A percentile compares a stretch with the other conserved stretches of the same genome.
Evolutionary conservation across 2,888 invertebrate genomes (phyloP).

Genomic region (Danaus chrysippus): DNA sequence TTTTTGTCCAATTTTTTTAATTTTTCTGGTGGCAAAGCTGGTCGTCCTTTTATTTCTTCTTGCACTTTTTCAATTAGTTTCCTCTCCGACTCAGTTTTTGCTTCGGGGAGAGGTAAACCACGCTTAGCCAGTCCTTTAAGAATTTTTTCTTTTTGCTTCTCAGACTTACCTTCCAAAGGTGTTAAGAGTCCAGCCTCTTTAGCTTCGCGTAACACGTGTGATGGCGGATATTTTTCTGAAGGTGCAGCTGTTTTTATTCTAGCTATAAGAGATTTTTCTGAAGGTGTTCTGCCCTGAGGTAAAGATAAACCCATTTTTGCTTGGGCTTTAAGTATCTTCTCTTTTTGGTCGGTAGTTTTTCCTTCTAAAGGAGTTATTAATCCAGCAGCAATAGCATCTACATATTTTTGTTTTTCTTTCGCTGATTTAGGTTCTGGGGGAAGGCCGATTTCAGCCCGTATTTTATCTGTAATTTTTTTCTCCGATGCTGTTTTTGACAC

Average conservation of each 20-base stretch:
- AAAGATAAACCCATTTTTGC: conserved; percentile 36
- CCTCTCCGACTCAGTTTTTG: conserved; percentile 24
- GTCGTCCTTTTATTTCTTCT: conserved; percentile 20
- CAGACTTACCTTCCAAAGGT: conserved; percentile 31
- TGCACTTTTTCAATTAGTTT: conserved; percentile 27
- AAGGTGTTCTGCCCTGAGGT: conserved; percentile 38
- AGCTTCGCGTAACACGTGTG: conserved; percentile 28
- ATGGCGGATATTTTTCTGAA: conserved; percentile 17
- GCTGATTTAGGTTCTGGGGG: conserved; percentile 27
- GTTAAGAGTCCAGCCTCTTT: conserved; percentile 32
- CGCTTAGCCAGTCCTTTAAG: conserved; percentile 22
- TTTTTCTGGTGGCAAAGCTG: conserved; percentile 29
- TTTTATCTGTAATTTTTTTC: conserved; percentile 31
- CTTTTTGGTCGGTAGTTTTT: conserved; percentile 38
- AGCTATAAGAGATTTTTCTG: conserved; percentile 39
- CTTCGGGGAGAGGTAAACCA: conserved; percentile 30
- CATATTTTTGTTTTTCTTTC: conserved; percentile 23
- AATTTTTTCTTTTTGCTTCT: conserved; percentile 29
- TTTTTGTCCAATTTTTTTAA: conserved; percentile 31
- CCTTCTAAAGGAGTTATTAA: conserved; percentile 35
- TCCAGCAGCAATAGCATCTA: conserved; percentile 26
- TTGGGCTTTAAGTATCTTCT: conserved; percentile 35
- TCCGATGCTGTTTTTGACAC: conserved; percentile 19
- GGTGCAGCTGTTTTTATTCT: conserved; percentile 13
- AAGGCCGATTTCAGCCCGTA: conserved; percentile 25